These are phyloP conservation scores for Sthenelais limicola DNA, from an alignment of 2,888 invertebrate genomes.

Conservation along the genomic window DNA sequence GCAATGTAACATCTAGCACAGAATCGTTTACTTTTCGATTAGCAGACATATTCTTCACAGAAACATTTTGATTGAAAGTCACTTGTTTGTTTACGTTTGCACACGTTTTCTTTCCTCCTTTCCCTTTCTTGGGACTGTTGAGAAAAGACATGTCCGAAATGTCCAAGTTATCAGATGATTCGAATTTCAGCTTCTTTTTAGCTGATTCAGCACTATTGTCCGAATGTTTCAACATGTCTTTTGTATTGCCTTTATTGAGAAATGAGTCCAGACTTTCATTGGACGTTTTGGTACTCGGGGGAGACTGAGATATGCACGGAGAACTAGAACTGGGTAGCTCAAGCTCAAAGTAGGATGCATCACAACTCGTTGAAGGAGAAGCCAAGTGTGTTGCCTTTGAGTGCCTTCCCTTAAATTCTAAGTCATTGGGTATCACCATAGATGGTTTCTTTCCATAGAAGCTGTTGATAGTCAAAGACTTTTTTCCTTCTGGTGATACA, in stretches of 20 bases:
- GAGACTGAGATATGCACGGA: not conserved
- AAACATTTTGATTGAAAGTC: conserved; percentile 9
- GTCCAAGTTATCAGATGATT: not conserved
- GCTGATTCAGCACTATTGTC: not conserved
- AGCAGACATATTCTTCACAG: conserved; percentile 14
- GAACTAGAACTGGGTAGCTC: conserved; percentile 56
- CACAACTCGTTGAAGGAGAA: not conserved
- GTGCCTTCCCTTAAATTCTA: not conserved
- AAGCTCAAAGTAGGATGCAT: conserved; percentile 60
- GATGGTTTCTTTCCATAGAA: conserved; percentile 24
- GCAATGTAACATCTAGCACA: not conserved
- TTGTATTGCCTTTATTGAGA: not conserved
- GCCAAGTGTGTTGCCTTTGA: not conserved
- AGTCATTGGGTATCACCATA: not conserved
- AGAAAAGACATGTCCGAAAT: conserved; percentile 6
- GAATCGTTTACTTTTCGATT: conserved; percentile 6
- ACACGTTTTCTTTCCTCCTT: not conserved
- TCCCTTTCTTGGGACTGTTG: conserved; percentile 21
- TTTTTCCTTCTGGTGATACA: not conserved
- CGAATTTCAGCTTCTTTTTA: conserved; percentile 44
- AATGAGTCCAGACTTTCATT: not conserved
- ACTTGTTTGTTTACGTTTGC: not conserved
- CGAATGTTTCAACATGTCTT: not conserved
- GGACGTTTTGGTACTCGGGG: not conserved
- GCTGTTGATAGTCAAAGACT: conserved; percentile 1